Evolutionary conservation across 2,888 invertebrate genomes (phyloP), one percentile per base, ranked within the genome.

Genomic region (Dryococelus australis): DNA sequence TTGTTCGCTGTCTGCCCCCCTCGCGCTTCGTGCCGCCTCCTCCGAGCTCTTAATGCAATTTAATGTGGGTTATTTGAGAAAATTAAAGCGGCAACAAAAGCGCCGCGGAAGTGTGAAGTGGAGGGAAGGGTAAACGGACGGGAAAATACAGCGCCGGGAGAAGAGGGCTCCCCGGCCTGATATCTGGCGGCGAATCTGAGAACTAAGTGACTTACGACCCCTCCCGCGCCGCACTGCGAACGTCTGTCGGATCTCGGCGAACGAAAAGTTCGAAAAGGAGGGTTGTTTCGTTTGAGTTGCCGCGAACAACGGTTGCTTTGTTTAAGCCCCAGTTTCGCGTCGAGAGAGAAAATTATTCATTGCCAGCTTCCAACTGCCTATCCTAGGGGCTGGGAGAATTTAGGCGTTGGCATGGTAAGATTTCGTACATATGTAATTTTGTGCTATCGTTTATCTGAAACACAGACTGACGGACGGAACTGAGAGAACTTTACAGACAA

Each of bases 11-110:
- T 65, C 85, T 28, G 27, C 78, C 78, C 78, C 84, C 85, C 85
- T 87, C 78, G 85, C 85, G 65, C 43, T 84, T 65, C 78, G 28
- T 35, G 83, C 43, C 28, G 83, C 83, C 35, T 20, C 16, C 35
- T 12, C 43, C 81, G 43, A 87, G 85, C 87, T 85, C 80, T 51
- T 87, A 87, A 87, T 85, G 87, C 87, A 85, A 85, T 87, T 85
- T 87, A 87, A 87, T 87, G 87, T 87, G 85, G 87, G 87, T 87
- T 87, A 87, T 87, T 87, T 87, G 87, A 87, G 87, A 85, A 87
- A 85, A 87, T 87, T 87, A 87, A 85, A 87, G 85, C 65, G 65
- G 65, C 85, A 35, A 87, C 87, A 87, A 87, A 85, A 87, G 85
- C 85, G 85, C 27, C 81, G 86, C 47, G 65, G 65, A 65, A 80